Base-by-base conservation (phyloP, 2,888 invertebrate species). In the Stenchaetothrips biformis region DNA sequence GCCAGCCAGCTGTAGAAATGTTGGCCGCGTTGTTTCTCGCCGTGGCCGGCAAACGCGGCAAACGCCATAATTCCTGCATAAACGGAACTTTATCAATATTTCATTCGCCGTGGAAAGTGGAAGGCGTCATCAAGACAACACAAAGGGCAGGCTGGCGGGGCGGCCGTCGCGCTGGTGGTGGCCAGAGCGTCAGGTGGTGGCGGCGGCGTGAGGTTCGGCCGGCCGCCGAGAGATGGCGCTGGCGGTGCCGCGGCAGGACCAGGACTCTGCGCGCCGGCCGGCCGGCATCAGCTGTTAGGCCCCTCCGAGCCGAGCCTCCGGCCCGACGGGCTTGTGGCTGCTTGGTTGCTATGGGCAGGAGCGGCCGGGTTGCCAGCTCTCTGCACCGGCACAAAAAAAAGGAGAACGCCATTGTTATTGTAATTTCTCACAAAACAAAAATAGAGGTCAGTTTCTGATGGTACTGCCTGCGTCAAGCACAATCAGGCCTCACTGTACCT, bases 31-130 rank as follows among this genome's bases (percentile, higher is more conserved):
- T 37, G 37, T 37, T 37, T 37, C 37, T 37, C 37, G 37, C 37
- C 37, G 37, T 37, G 37, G 37, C 37, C 37, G 37, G 37, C 37
- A 37, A 37, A 37, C 37, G 37, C 37, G 1, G 37, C 37, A 37
- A 37, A 25, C 67, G 25, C 25, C 67, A 21, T 74, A 74, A 74
- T 74, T 74, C 21, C 67, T 25, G 67, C 7, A 8, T n/a, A 74
- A 74, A 25, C 67, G 67, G 67, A 74, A 74, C 67, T 74, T 74
- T 74, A 74, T 74, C 67, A 25, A 74, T 74, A 74, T 74, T 74
- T 74, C 67, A 74, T 21, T 74, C 67, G 67, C 18, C 53, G 53
- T 53, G 53, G 13, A 53, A 53, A 53, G 37, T 37, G 37, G 37
- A 37, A 53, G 25, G 67, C 67, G 67, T 74, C 67, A 74, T 74